Conservation (phyloP, 1,140 invertebrate species). For the Drosophila gunungcola region DNA sequence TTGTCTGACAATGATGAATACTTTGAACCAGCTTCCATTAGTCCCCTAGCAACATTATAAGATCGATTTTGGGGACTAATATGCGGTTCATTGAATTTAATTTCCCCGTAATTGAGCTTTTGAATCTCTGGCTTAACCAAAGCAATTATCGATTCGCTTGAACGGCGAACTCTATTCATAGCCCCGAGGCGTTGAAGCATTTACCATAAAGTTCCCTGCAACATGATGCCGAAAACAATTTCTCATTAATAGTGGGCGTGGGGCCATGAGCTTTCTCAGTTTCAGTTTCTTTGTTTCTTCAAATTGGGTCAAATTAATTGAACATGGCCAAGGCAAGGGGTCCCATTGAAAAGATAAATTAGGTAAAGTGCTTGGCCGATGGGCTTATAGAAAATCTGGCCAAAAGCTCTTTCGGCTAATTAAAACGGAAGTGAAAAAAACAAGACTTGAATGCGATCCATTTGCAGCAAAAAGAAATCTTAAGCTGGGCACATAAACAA, state of each 20-base stretch:
- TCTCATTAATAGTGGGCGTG: conserved; percentile 33
- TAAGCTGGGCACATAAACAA: conserved; percentile 25
- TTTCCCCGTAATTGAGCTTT: conserved; percentile 43
- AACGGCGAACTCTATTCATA: conserved; percentile 46
- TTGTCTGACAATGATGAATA: conserved; percentile 24
- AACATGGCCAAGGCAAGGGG: conserved; percentile 31
- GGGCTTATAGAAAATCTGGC: conserved; percentile 21
- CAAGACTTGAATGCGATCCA: background rate
- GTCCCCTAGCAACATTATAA: background rate
- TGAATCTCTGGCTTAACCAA: conserved; percentile 47
- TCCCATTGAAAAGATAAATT: conserved; percentile 52
- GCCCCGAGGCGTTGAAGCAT: conserved; percentile 10
- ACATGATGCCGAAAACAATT: conserved; percentile 56
- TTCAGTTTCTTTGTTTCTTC: conserved; percentile 26
- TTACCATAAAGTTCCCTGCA: conserved; percentile 25
- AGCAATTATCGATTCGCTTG: conserved; percentile 63
- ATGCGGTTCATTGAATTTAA: conserved; percentile 51
- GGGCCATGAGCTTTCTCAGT: conserved; percentile 4
- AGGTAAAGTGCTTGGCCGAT: conserved; percentile 40
- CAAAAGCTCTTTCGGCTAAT: conserved; percentile 65
- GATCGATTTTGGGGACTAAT: conserved; percentile 10
- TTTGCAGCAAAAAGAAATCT: background rate
- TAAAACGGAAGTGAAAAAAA: conserved; percentile 51
- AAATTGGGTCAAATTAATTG: conserved; percentile 54
- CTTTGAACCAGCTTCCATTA: conserved; percentile 3